Evolutionary conservation across 2,113 vertebrate genomes (phyloP), one percentile per base, ranked within the genome.

Genomic region (Toxotes jaculatrix): DNA sequence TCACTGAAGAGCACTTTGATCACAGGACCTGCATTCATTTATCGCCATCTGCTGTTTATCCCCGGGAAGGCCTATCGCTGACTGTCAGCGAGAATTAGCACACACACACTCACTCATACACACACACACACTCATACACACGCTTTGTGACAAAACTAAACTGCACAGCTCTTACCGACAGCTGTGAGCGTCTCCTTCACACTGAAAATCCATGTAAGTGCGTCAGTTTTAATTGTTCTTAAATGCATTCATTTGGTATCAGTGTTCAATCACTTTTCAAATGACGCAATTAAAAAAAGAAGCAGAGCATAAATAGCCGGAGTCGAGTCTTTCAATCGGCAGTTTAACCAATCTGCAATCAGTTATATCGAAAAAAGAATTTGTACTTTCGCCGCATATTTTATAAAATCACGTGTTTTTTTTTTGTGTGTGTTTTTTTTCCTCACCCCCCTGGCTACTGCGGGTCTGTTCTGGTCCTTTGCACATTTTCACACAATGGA

Each of bases 11-110:
- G 70, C 40, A 34, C 66, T 47, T 45, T 76, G 55, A 51, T 69
- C 23, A 55, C 43, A 78, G 66, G 75, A 82, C 61, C 72, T 77
- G 81, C 43, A 85, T 87, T 80, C 85, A 85, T 59, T 70, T 90
- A 83, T 88, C 91, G 89, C 93, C 91, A 93, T 91, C 93, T 93
- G 82, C 84, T 89, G 93, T 87, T 84, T 83, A 36, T 85, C n/a
- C 5, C 51, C 63, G 84, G 71, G 43, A 93, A 88, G 59, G 74
- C 70, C 74, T 66, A 7, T 27, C 49, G 34, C 38, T 55, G 13
- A 36, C 45, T 55, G 72, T 47, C n/a, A 62, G 64, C 23, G 67
- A 65, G 65, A 43, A 36, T 47, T 43, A 13, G 42, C 47, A 49
- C 13, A 62, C 60, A n/a, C 81, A 32, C 70, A 31, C 38, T 9